Evolutionary conservation across 2,888 invertebrate genomes (phyloP).

Genomic region (Limulus polyphemus): DNA sequence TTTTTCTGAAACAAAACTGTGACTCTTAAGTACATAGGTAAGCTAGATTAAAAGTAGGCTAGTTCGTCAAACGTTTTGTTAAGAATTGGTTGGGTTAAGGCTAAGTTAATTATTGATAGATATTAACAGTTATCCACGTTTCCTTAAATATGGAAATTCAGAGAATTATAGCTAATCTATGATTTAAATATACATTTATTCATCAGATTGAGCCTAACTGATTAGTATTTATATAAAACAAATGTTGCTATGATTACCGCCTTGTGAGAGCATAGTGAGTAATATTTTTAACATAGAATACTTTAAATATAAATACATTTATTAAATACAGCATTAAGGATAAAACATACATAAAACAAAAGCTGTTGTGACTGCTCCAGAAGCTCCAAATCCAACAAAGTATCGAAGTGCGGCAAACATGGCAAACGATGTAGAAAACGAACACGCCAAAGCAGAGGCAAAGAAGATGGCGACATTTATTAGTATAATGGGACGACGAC

Average conservation of each 20-base stretch:
- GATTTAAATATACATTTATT: too few species aligned
- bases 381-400: constrained; percentile 8
- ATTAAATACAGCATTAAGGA: neutral
- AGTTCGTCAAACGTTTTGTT: too few species aligned
- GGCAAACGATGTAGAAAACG: neutral
- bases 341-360: constrained; percentile 5
- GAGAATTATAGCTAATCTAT: too few species aligned
- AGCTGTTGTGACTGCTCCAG: constrained; percentile 7
- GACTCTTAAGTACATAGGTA: too few species aligned
- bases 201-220: too few species aligned
- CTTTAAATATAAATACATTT: neutral
- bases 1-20: neutral
- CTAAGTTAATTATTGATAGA: too few species aligned
- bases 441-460: neutral
- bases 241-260: neutral
- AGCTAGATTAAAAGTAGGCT: too few species aligned
- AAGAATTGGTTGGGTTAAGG: too few species aligned
- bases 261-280: too few species aligned
- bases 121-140: too few species aligned
- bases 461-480: neutral
- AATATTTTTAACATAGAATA: too few species aligned
- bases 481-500: neutral
- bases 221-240: neutral
- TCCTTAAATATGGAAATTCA: too few species aligned
- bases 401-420: constrained; percentile 2